phyloP scores from a whole-genome alignment of 2,113 vertebrate genomes.

The Burhinus oedicnemus region DNA sequence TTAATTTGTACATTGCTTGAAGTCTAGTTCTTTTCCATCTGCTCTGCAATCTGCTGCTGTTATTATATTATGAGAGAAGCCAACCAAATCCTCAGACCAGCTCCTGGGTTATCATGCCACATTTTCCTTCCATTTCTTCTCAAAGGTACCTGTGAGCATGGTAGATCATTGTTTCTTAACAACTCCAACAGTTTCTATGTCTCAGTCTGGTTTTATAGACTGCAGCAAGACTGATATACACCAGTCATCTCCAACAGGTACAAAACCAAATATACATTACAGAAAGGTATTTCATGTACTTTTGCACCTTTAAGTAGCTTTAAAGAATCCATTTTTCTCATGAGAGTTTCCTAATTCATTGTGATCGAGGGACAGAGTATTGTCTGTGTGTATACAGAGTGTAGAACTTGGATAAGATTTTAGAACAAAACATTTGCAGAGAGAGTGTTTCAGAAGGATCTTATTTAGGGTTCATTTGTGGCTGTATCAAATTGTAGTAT shows the following conservation, averaged over 20 bases:
- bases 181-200: background rate
- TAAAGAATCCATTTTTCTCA: background rate
- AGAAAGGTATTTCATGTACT: background rate
- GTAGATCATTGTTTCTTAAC: slow-evolving; percentile 5
- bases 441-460: background rate
- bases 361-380: background rate
- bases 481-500: background rate
- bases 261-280: background rate
- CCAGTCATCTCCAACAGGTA: background rate
- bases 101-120: background rate
- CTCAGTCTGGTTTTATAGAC: background rate
- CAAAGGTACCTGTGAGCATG: background rate
- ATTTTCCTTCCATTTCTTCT: background rate
- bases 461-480: background rate
- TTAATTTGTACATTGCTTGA: slow-evolving; percentile 47
- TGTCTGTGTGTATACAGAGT: background rate
- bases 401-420: background rate
- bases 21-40: slow-evolving; percentile 63
- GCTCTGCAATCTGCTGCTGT: slow-evolving; percentile 54
- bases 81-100: slow-evolving; percentile 7
- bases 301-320: background rate
- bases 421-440: background rate
- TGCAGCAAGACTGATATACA: background rate
- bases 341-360: background rate
- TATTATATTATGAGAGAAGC: slow-evolving; percentile 6